Percentiles rank a stretch among this genome's conserved stretches.
These are phyloP conservation scores for Actenoides lindsayi DNA, from an alignment of 2,113 vertebrate species.

Conservation along the genomic window DNA sequence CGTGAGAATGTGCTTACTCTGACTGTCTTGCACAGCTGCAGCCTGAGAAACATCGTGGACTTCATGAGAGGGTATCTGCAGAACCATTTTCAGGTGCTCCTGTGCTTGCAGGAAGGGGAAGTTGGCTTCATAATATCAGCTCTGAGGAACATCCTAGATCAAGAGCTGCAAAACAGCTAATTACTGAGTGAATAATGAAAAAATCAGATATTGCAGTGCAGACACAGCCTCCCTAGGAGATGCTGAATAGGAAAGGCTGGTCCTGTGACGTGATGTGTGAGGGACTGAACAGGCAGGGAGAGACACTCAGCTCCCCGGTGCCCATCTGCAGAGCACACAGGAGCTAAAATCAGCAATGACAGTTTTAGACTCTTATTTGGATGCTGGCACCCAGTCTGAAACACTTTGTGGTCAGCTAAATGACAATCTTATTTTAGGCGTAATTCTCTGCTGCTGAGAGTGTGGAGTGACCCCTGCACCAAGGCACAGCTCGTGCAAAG, in stretches of 20 bases:
- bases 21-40: background rate
- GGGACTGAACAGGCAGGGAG: background rate
- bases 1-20: background rate
- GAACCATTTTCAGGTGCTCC: background rate
- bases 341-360: background rate
- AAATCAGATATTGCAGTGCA: background rate
- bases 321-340: background rate
- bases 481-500: background rate
- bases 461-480: background rate
- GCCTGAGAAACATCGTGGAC: background rate
- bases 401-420: background rate
- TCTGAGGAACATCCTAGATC: background rate
- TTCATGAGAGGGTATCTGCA: background rate
- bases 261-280: fast-evolving
- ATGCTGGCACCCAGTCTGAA: background rate
- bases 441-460: background rate
- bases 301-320: background rate
- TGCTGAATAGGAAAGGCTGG: background rate
- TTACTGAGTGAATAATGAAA: background rate
- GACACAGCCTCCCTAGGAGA: background rate
- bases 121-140: background rate
- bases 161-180: background rate
- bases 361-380: background rate
- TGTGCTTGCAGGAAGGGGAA: background rate
- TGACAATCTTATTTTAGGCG: background rate